Conservation (phyloP, 2,888 invertebrate species). For the Druceiella hillmani region DNA sequence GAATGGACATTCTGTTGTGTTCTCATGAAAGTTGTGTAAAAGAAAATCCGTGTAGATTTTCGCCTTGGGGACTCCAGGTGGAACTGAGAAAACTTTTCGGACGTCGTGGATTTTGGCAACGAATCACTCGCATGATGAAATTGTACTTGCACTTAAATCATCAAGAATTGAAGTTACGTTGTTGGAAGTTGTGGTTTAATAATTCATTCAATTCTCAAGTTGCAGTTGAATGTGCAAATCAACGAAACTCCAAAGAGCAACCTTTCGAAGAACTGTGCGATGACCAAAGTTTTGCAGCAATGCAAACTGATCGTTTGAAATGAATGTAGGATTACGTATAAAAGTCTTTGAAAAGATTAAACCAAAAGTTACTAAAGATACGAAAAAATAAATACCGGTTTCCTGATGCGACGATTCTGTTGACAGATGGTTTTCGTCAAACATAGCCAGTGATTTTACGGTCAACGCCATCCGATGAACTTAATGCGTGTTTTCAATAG, state of each 20-base stretch:
- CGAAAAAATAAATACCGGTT: slow-evolving; percentile 22
- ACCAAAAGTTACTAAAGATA: slow-evolving; percentile 20
- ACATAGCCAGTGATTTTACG: slow-evolving; percentile 29
- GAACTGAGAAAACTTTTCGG: slow-evolving; percentile 20
- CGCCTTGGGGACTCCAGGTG: slow-evolving; percentile 18
- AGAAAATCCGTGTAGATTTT: slow-evolving; percentile 22
- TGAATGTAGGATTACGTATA: slow-evolving; percentile 19
- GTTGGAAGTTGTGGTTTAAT: slow-evolving; percentile 21
- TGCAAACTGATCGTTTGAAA: slow-evolving; percentile 18
- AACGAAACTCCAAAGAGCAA: slow-evolving; percentile 20
- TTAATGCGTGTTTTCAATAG: slow-evolving; percentile 29
- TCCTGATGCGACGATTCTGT: slow-evolving; percentile 28
- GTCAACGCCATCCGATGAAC: slow-evolving; percentile 27
- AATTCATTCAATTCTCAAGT: slow-evolving; percentile 21
- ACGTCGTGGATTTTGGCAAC: slow-evolving; percentile 19
- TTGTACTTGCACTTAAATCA: slow-evolving; percentile 19
- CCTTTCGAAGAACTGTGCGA: slow-evolving; percentile 15
- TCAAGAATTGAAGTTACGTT: slow-evolving; percentile 20
- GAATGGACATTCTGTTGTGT: slow-evolving; percentile 23
- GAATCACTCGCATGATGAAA: slow-evolving; percentile 16
- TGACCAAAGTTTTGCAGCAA: slow-evolving; percentile 18
- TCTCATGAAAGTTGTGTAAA: slow-evolving; percentile 22
- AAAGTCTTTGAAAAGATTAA: slow-evolving; percentile 18
- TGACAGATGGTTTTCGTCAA: slow-evolving; percentile 30
- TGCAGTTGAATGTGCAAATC: slow-evolving; percentile 21